Percentiles rank a stretch among this genome's conserved stretches.
phyloP scores from a whole-genome alignment of 2,888 invertebrate species.

The Biston stratarius region DNA sequence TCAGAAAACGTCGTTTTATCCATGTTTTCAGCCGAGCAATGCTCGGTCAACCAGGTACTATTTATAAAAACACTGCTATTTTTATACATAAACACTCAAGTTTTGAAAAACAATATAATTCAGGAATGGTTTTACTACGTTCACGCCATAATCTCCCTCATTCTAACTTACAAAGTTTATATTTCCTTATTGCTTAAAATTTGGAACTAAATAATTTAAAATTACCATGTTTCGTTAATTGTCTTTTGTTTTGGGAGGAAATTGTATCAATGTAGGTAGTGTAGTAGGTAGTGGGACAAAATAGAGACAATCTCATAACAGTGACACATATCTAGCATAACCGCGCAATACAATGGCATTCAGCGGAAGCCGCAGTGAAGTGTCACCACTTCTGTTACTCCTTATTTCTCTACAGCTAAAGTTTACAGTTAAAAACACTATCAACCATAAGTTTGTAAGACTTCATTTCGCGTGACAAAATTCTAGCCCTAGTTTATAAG shows the following conservation, averaged over 20 bases:
- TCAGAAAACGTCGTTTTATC: no score
- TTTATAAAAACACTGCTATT: no score
- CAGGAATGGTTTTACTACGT: no score
- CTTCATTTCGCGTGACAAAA: constrained; percentile 57
- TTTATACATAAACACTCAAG: no score
- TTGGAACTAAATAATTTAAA: not conserved
- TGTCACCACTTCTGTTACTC: constrained; percentile 44
- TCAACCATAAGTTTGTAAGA: constrained; percentile 56
- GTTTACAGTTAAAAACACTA: constrained; percentile 42
- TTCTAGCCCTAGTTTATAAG: constrained; percentile 62
- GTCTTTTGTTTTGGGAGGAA: not conserved
- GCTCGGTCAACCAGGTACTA: no score
- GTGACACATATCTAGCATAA: constrained; percentile 71
- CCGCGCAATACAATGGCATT: constrained; percentile 71
- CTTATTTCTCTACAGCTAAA: constrained; percentile 45
- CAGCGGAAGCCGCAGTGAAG: constrained; percentile 66
- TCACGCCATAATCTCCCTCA: no score
- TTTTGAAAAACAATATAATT: no score
- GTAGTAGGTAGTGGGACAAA: constrained; percentile 6
- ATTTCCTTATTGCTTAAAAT: no score
- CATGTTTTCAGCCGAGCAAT: no score
- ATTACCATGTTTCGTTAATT: not conserved
- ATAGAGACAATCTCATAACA: constrained; percentile 56
- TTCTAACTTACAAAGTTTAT: no score
- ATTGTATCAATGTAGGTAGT: not conserved